Evolutionary conservation across 2,797 vertebrate genomes (phyloP), one percentile per base, ranked within the genome.

Genomic region (Streptopelia turtur): DNA sequence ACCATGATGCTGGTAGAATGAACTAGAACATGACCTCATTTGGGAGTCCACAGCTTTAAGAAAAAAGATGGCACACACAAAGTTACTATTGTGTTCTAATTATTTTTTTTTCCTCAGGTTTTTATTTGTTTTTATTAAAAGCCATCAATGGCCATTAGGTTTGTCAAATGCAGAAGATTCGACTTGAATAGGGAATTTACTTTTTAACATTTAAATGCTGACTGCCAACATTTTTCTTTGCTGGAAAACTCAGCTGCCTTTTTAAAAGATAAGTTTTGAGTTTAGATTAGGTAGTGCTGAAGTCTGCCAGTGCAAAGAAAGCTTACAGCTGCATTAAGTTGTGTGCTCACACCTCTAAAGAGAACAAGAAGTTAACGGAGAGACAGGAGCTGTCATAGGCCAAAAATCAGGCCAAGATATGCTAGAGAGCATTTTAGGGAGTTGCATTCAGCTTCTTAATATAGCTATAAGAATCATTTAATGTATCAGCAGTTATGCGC

Each of bases 351-450:
- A 82, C 33, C 74, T 90, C 57, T 77, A 35, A 89, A 87, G 18
- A 56, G 17, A 95, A 9, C 37, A 82, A 70, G 35, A 89, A 86
- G 30, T 81, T 75, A 88, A 55, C 20, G 21, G 15, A 81, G 30
- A 74, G 39, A 83, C 28, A 52, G 45, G 25, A 94, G 52, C 47
- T 89, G 56, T 64, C 80, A 77, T 1, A 3, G 39, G 56, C 31
- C 75, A 84, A 91, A 93, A 91, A 72, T 43, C 71, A 22, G 35
- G 63, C 66, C 80, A 82, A 90, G 70, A 89, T 97, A 70, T 63
- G 8, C 63, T 78, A 63, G 31, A 70, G 11, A 84, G 33, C 33
- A 18, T 76, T 90, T 76, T 18, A 81, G 22, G 3, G 43, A 89
- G 74, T 61, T 79, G 28, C 37, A 57, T 45, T 93, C 57, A 83